phyloP scores from a whole-genome alignment of 2,888 invertebrate species.

The Papilio gigon region DNA sequence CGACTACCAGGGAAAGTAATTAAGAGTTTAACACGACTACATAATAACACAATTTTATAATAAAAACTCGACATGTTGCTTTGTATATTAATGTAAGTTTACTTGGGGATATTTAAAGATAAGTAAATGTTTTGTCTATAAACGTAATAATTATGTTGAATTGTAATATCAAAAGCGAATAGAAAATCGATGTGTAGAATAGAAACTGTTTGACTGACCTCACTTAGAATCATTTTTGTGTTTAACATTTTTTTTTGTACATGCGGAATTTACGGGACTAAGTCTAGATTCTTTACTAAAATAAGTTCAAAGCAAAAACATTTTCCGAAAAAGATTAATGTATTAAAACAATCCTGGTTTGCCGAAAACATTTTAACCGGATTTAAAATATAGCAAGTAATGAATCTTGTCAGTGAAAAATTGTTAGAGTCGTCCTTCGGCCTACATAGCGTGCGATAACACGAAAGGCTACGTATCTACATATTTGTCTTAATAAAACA shows the following conservation, averaged over 20 bases:
- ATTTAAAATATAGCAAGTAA: slow-evolving; percentile 30
- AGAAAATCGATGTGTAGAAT: too few relatives aligned
- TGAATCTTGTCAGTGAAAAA: slow-evolving; percentile 37
- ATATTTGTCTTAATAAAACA: slow-evolving; percentile 50
- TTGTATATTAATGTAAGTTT: neutral
- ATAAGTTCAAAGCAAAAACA: neutral
- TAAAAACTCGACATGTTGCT: slow-evolving; percentile 46
- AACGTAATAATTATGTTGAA: too few relatives aligned
- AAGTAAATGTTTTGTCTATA: too few relatives aligned
- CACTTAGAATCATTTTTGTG: too few relatives aligned
- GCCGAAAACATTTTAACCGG: slow-evolving; percentile 12
- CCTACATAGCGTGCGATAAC: slow-evolving; percentile 37
- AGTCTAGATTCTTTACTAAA: too few relatives aligned
- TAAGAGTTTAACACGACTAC: slow-evolving; percentile 75
- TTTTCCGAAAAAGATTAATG: neutral
- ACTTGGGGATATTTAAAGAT: neutral
- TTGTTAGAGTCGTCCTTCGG: slow-evolving; percentile 27
- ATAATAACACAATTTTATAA: slow-evolving; percentile 66
- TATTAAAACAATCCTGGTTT: slow-evolving; percentile 11
- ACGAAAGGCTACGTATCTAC: slow-evolving; percentile 38
- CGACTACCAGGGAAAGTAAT: slow-evolving; percentile 76
- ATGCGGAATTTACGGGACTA: too few relatives aligned
- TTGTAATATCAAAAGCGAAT: too few relatives aligned
- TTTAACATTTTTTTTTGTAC: slow-evolving; percentile 12
- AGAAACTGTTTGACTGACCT: too few relatives aligned